phyloP scores from a whole-genome alignment of 2,888 invertebrate genomes.

The Drosophila eohydei region DNA sequence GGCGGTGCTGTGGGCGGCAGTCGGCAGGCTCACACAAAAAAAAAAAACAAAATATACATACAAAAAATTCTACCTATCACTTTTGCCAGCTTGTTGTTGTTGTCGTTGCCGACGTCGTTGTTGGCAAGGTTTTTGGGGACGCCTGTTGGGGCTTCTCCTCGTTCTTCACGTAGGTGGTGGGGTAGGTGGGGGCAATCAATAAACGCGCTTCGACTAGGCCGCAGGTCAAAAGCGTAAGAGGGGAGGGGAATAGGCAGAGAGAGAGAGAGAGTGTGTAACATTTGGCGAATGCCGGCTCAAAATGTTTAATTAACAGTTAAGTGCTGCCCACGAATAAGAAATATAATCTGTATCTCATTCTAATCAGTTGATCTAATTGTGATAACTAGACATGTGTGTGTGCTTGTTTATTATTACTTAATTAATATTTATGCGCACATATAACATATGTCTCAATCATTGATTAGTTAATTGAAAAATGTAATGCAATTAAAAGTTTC shows the following conservation, averaged over 20 bases:
- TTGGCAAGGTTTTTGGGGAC: constrained; percentile 68
- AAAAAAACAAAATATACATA: constrained; percentile 59
- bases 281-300: constrained; percentile 62
- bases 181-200: constrained; percentile 64
- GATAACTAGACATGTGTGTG: constrained; percentile 32
- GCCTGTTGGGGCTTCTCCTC: constrained; percentile 53
- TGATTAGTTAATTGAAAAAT: constrained; percentile 38
- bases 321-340: constrained; percentile 2
- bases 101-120: constrained; percentile 48
- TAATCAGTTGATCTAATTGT: constrained; percentile 52
- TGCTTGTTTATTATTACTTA: constrained; percentile 33
- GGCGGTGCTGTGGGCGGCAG: constrained; percentile 31
- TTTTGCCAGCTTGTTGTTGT: constrained; percentile 41
- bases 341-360: constrained; percentile 13
- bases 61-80: constrained; percentile 75
- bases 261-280: background rate
- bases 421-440: constrained; percentile 26
- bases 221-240: background rate
- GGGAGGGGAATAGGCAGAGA: background rate
- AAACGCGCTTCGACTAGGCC: constrained; percentile 63
- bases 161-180: constrained; percentile 38
- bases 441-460: constrained; percentile 33
- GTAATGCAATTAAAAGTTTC: constrained; percentile 44
- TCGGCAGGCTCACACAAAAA: constrained; percentile 55
- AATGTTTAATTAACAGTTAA: constrained; percentile 36